phyloP scores from a whole-genome alignment of 2,888 invertebrate genomes.

The Metacarcinus magister region DNA sequence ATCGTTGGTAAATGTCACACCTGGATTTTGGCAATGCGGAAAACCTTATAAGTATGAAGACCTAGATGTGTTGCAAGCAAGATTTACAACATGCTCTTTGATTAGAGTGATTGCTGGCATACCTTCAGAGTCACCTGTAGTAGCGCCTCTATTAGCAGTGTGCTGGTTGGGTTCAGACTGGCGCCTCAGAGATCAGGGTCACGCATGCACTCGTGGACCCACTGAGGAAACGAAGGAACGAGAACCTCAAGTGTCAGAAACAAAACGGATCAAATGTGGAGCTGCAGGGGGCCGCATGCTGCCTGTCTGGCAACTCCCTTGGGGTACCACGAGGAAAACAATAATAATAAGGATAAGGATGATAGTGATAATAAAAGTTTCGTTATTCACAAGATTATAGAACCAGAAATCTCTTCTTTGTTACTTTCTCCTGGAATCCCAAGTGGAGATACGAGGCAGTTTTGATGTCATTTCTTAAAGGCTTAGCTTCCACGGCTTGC shows the following conservation, averaged over 20 bases:
- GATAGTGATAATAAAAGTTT: background rate
- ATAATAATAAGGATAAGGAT: background rate
- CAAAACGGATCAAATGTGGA: background rate
- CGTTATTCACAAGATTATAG: background rate
- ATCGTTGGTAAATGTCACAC: background rate
- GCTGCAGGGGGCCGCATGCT: background rate
- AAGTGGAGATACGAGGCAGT: background rate
- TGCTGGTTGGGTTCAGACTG: background rate
- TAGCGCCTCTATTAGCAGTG: background rate
- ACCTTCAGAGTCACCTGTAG: background rate
- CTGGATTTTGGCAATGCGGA: background rate
- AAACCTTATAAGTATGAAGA: background rate
- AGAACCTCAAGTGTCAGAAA: background rate
- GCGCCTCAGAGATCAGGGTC: constrained; percentile 13
- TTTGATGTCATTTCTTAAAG: background rate
- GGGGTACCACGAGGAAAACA: background rate
- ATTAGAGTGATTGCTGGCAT: background rate
- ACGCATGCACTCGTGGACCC: background rate
- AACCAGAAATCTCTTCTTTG: background rate
- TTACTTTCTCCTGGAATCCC: constrained; percentile 9
- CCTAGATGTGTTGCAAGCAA: background rate
- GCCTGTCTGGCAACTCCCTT: background rate
- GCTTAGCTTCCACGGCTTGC: background rate
- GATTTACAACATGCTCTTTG: background rate
- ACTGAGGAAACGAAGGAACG: background rate